A percentile compares a stretch with the other conserved stretches of the same genome.
phyloP scores from a whole-genome alignment of 2,888 invertebrate genomes.

The Steinernema carpocapsae region DNA sequence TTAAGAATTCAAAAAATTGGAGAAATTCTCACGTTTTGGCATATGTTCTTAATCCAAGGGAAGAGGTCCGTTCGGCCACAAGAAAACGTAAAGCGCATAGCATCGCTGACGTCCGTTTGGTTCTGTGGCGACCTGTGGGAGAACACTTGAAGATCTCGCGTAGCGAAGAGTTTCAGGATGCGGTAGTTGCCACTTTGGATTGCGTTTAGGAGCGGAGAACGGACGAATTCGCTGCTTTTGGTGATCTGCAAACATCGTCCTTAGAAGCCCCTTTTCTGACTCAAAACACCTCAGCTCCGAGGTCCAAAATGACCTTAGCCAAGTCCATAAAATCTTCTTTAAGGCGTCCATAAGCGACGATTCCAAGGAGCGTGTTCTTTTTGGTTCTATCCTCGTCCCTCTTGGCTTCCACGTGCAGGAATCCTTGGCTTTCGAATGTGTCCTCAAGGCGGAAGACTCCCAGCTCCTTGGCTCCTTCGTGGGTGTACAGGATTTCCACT shows the following conservation, averaged over 20 bases:
- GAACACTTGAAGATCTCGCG: neutral
- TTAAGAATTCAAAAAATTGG: neutral
- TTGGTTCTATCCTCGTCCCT: neutral
- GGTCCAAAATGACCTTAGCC: neutral
- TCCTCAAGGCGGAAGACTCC: neutral
- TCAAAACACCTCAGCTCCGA: neutral
- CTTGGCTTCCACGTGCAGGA: neutral
- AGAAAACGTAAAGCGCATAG: neutral
- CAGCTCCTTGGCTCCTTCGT: neutral
- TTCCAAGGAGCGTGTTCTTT: slow-evolving; percentile 19
- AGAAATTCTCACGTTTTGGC: neutral
- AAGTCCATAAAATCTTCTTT: neutral
- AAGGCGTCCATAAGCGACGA: slow-evolving; percentile 10
- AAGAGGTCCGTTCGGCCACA: neutral
- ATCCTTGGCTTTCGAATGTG: neutral
- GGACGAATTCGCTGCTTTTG: neutral
- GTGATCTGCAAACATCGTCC: slow-evolving; percentile 31
- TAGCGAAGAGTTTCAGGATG: neutral
- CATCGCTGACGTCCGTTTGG: neutral
- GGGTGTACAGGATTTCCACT: neutral
- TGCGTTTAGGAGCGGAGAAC: slow-evolving; percentile 15
- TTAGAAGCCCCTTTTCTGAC: no score
- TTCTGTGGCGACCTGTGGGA: neutral
- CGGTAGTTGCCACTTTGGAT: slow-evolving; percentile 12
- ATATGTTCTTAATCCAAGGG: neutral